Percentiles rank a stretch among this genome's conserved stretches.
phyloP scores from a whole-genome alignment of 2,113 vertebrate species.

The Silurus asotus region DNA sequence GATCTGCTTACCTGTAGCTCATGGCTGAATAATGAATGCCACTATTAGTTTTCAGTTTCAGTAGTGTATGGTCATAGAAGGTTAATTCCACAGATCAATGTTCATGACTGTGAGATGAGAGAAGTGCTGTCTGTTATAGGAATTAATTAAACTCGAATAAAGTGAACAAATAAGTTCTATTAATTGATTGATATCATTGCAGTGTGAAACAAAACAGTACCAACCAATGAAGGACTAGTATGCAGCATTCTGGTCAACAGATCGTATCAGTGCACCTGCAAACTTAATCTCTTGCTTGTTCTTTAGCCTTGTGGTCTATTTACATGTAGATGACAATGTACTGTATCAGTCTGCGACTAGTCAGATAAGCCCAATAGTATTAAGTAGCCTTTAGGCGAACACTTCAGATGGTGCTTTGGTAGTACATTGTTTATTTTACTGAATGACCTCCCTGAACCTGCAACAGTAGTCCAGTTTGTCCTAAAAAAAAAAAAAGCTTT shows the following conservation, averaged over 20 bases:
- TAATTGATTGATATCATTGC: not conserved
- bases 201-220: not conserved
- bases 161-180: not conserved
- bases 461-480: constrained; percentile 51
- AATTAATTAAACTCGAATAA: not conserved
- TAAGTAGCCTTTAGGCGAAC: constrained; percentile 32
- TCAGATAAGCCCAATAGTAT: constrained; percentile 43
- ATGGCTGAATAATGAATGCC: constrained; percentile 61
- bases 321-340: constrained; percentile 16
- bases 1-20: constrained; percentile 52
- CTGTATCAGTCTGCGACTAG: constrained; percentile 10
- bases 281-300: not conserved
- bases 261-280: not conserved
- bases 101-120: not conserved
- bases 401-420: constrained; percentile 22
- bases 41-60: constrained; percentile 60
- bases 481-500: constrained; percentile 51
- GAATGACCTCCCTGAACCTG: constrained; percentile 45
- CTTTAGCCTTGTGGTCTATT: constrained; percentile 5
- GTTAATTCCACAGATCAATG: constrained; percentile 13
- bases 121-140: not conserved
- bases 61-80: not conserved
- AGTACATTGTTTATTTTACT: constrained; percentile 38
- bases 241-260: not conserved
- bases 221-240: not conserved